phyloP scores from a whole-genome alignment of 2,797 vertebrate genomes.

The Triplophysa yarkandensis region DNA sequence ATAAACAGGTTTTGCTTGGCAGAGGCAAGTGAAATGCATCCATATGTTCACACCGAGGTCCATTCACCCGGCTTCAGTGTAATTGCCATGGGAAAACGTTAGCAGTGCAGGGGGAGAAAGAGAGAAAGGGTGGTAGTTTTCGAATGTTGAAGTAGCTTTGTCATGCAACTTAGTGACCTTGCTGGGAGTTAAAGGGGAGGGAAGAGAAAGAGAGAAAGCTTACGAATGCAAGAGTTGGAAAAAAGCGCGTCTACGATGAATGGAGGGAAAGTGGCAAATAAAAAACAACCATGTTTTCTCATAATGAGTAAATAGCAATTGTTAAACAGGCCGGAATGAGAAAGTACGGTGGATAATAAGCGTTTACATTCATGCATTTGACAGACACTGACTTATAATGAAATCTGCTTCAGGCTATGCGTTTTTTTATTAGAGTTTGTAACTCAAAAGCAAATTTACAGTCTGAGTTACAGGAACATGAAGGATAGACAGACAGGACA shows the following conservation, averaged over 20 bases:
- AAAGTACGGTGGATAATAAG: background rate
- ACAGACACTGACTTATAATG: background rate
- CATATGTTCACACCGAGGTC: slow-evolving; percentile 41
- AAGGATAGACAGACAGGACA: background rate
- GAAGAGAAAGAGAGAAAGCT: background rate
- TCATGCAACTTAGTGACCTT: slow-evolving; percentile 9
- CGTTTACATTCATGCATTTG: background rate
- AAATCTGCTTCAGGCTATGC: background rate
- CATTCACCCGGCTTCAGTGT: slow-evolving; percentile 38
- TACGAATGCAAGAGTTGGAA: background rate
- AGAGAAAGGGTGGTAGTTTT: background rate
- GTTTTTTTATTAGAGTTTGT: background rate
- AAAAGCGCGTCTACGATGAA: background rate
- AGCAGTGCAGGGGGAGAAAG: slow-evolving; percentile 28
- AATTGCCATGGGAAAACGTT: slow-evolving; percentile 52
- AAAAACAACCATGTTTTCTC: background rate
- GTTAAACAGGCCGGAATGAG: background rate
- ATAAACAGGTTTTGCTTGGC: slow-evolving; percentile 6
- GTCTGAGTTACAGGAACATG: background rate
- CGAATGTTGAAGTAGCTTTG: slow-evolving; percentile 1
- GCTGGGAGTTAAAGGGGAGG: background rate
- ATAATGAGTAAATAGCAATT: background rate
- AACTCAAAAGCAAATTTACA: background rate
- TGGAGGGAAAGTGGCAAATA: background rate
- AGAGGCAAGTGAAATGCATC: background rate